phyloP scores from a whole-genome alignment of 2,113 vertebrate genomes.

The Scolopax mira region DNA sequence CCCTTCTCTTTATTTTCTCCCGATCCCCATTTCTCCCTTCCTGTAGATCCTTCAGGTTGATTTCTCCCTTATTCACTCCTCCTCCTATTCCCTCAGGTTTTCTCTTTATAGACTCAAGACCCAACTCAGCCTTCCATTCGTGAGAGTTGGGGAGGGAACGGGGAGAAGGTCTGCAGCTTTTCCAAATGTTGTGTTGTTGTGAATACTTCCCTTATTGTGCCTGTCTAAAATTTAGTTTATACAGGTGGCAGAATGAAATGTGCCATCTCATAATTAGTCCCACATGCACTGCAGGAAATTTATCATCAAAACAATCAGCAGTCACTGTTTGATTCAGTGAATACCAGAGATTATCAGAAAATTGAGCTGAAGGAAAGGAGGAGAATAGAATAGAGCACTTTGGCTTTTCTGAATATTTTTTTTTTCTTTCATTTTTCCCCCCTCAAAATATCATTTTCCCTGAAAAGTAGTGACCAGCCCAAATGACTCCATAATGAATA shows the following conservation, averaged over 20 bases:
- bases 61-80: conserved; percentile 6
- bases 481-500: conserved; percentile 53
- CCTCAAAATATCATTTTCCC: neutral
- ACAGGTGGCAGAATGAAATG: conserved; percentile 74
- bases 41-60: conserved; percentile 45
- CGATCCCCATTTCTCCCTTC: conserved; percentile 24
- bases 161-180: conserved; percentile 10
- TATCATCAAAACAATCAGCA: conserved; percentile 78
- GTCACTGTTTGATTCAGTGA: conserved; percentile 51
- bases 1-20: conserved; percentile 38
- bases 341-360: conserved; percentile 55
- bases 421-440: rapidly evolving
- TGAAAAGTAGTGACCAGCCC: neutral
- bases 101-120: conserved; percentile 13
- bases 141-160: neutral
- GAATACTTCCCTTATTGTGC: conserved; percentile 48
- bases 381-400: neutral
- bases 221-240: conserved; percentile 66
- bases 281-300: conserved; percentile 70
- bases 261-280: conserved; percentile 77
- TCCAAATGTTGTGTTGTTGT: conserved; percentile 37
- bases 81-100: conserved; percentile 42
- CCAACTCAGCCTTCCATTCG: neutral
- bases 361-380: neutral
- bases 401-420: neutral